Evolutionary conservation across 1,140 invertebrate genomes (phyloP).

Genomic region (Drosophila repletoides): DNA sequence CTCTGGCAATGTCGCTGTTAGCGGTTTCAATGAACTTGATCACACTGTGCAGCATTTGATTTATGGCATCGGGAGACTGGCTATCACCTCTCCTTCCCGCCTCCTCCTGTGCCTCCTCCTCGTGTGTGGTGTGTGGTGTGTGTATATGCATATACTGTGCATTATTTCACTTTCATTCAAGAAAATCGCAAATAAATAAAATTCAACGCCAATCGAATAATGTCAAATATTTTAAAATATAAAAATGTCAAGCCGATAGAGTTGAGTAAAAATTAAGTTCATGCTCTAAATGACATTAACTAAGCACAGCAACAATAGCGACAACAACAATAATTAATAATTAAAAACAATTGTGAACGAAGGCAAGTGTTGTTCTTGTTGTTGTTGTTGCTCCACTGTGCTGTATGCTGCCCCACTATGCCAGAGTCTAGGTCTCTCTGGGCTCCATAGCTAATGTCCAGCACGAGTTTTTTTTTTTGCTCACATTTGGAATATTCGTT

Average conservation of each 20-base stretch:
- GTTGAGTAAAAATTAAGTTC: conserved; percentile 40
- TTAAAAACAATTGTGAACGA: conserved; percentile 60
- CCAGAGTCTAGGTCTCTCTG: not conserved
- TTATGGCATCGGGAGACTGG: conserved; percentile 36
- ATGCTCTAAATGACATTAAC: conserved; percentile 55
- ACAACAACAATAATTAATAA: conserved; percentile 43
- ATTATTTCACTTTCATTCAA: conserved; percentile 61
- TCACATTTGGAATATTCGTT: conserved; percentile 17
- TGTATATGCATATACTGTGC: conserved; percentile 12
- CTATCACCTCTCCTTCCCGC: conserved; percentile 6
- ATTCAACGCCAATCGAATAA: not conserved
- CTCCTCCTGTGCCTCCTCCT: too few relatives aligned
- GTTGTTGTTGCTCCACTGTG: not conserved
- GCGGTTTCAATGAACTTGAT: conserved; percentile 42
- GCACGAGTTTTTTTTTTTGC: conserved; percentile 14
- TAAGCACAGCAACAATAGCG: conserved; percentile 17
- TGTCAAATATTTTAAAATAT: not conserved
- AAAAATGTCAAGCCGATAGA: not conserved
- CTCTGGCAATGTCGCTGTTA: conserved; percentile 27
- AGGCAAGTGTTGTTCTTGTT: too few relatives aligned
- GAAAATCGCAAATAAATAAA: conserved; percentile 26
- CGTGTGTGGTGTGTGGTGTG: not conserved
- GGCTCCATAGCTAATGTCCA: conserved; percentile 5
- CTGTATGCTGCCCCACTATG: not conserved
- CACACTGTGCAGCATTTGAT: conserved; percentile 38